Evolutionary conservation across 2,888 invertebrate species (phyloP), one percentile per base, ranked within the genome.

Genomic region (Cremastinae sp.): DNA sequence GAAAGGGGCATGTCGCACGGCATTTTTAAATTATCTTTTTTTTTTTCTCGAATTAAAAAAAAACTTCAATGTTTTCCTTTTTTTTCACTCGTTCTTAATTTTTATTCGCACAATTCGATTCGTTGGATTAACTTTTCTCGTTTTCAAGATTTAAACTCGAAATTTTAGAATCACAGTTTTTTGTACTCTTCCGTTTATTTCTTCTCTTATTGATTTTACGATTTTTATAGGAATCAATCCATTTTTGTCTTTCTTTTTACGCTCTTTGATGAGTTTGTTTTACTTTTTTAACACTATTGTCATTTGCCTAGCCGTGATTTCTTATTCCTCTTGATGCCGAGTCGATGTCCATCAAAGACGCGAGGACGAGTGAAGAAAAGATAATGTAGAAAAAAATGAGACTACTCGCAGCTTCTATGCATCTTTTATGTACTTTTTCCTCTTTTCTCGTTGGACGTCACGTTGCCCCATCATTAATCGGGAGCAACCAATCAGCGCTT

Each of bases 401-500:
- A 45, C 59, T 37, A 41, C 53, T 70, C 71, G 20, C 66, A 39
- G 45, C 72, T 61, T 12, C 28, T 75, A 74, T 61, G 37, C 62
- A 74, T 74, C 77, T 75, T 78, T 80, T 78, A 55, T 70, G 78
- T 74, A 78, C 73, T 37, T 58, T 77, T 79, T 71, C 75, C 37
- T 37, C 12, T n/a, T 58, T n/a, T 39, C n/a, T 45, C 55, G 18
- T 16, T 55, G 43, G 10, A 2, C 20, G 28, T 56, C 20, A 55
- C n/a, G 47, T 77, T 75, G 70, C 78, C 53, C 39, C 71, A 72
- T 78, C 73, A 43, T 20, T 7, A 35, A 74, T 84, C 80, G 83
- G 28, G 83, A 78, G 43, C 86, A 78, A 80, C 85, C 86, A 84
- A 87, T 87, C 86, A 84, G 81, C 82, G 83, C 73, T 76, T 80